Percentiles rank a stretch among this genome's conserved stretches.
phyloP scores from a whole-genome alignment of 1,140 invertebrate species.

The Araneus ventricosus region DNA sequence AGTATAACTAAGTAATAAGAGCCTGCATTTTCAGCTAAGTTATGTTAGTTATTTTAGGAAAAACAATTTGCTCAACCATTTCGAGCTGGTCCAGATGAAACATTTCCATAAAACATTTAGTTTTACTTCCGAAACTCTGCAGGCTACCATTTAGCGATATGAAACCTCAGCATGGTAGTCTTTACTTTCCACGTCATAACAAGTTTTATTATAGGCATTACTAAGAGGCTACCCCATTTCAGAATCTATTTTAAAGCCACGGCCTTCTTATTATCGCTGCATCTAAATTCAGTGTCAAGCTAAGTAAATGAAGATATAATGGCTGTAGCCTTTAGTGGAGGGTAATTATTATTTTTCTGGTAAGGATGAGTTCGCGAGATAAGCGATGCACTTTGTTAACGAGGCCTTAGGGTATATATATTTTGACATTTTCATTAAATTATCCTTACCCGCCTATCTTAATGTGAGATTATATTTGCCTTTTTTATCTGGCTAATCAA shows the following conservation, averaged over 20 bases:
- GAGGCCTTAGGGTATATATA: slow-evolving; percentile 40
- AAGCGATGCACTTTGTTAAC: slow-evolving; percentile 67
- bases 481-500: slow-evolving; percentile 45
- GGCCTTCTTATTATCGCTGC: slow-evolving; percentile 27
- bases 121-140: not conserved
- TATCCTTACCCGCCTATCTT: slow-evolving; percentile 41
- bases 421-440: slow-evolving; percentile 64
- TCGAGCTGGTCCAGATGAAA: no score
- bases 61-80: no score
- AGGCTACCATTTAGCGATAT: slow-evolving; percentile 13
- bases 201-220: slow-evolving; percentile 50
- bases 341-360: slow-evolving; percentile 68
- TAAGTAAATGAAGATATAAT: slow-evolving; percentile 70
- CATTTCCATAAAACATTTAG: no score
- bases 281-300: slow-evolving; percentile 67
- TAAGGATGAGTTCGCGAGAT: slow-evolving; percentile 40
- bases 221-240: slow-evolving; percentile 33
- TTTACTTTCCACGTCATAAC: slow-evolving; percentile 37
- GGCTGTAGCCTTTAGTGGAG: not conserved
- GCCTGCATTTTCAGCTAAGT: no score
- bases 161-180: not conserved
- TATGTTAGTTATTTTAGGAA: no score
- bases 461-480: slow-evolving; percentile 46
- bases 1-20: no score
- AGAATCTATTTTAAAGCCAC: slow-evolving; percentile 60